Percentiles rank a stretch among this genome's conserved stretches.
Conservation (phyloP, 2,797 vertebrate species). For the Notolepis coatsorum region DNA sequence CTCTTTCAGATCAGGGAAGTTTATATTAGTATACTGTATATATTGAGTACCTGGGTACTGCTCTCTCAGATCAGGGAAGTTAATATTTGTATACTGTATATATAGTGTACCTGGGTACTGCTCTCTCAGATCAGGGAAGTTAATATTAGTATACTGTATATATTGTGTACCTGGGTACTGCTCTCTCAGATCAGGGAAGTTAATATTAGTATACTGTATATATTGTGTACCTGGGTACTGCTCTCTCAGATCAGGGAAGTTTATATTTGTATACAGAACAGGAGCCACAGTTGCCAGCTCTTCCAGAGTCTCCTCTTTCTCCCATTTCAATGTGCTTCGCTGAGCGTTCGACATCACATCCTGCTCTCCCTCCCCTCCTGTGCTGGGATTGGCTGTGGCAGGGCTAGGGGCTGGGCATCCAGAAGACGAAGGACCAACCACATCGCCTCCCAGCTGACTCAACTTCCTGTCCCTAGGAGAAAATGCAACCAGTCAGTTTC, state of each 20-base stretch:
- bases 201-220: too few relatives aligned
- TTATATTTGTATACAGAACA: conserved; percentile 96
- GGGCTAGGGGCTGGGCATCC: neutral
- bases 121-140: too few relatives aligned
- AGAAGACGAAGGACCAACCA: conserved; percentile 75
- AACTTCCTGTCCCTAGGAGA: conserved; percentile 85
- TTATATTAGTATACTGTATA: conserved; percentile 96
- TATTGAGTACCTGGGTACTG: too few relatives aligned
- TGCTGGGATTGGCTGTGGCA: conserved; percentile 29
- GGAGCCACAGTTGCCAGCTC: conserved; percentile 96
- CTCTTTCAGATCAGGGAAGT: conserved; percentile 91
- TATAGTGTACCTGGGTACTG: too few relatives aligned
- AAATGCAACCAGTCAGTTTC: neutral
- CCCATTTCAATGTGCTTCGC: conserved; percentile 95
- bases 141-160: too few relatives aligned
- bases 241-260: conserved; percentile 91
- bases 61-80: too few relatives aligned
- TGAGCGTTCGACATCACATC: conserved; percentile 93
- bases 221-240: conserved; percentile 89
- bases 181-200: too few relatives aligned
- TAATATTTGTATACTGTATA: too few relatives aligned
- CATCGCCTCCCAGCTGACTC: conserved; percentile 78
- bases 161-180: too few relatives aligned
- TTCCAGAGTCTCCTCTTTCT: conserved; percentile 95
- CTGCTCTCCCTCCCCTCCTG: conserved; percentile 68